phyloP scores from a whole-genome alignment of 2,113 vertebrate genomes.

The Cyanoderma ruficeps region DNA sequence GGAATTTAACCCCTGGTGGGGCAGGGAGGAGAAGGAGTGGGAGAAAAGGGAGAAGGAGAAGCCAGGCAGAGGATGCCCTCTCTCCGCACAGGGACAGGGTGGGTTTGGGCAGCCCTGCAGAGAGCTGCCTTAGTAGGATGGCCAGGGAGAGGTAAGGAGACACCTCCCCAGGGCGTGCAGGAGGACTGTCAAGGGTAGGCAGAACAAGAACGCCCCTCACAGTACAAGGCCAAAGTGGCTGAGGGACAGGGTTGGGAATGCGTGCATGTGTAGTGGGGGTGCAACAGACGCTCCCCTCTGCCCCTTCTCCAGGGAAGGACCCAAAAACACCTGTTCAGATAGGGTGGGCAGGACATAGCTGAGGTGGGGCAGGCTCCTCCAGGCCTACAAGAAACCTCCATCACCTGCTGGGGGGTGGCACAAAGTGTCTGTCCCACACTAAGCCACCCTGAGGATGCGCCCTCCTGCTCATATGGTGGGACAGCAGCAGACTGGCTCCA shows the following conservation, averaged over 20 bases:
- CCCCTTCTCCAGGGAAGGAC: not conserved
- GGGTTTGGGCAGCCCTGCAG: not conserved
- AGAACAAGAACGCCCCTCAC: not conserved
- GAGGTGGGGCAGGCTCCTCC: not conserved
- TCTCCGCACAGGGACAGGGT: rapidly evolving
- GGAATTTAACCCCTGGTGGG: not conserved
- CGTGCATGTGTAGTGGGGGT: not conserved
- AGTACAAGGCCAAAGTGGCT: slow-evolving; percentile 13
- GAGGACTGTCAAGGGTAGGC: not conserved
- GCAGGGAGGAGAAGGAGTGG: not conserved
- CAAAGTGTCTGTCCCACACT: not conserved
- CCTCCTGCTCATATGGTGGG: not conserved
- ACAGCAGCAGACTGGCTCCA: not conserved
- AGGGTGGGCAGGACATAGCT: not conserved
- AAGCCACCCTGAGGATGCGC: not conserved
- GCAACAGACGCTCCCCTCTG: not conserved
- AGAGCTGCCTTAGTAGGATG: not conserved
- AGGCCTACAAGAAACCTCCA: not conserved
- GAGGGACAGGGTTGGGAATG: not conserved
- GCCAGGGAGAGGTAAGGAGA: not conserved
- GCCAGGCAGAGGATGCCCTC: not conserved
- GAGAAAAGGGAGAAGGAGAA: not conserved
- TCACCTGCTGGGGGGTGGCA: not conserved
- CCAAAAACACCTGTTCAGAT: not conserved
- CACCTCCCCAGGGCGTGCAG: rapidly evolving